Evolutionary conservation across 2,888 invertebrate genomes (phyloP).

Genomic region (Cenopis cana): DNA sequence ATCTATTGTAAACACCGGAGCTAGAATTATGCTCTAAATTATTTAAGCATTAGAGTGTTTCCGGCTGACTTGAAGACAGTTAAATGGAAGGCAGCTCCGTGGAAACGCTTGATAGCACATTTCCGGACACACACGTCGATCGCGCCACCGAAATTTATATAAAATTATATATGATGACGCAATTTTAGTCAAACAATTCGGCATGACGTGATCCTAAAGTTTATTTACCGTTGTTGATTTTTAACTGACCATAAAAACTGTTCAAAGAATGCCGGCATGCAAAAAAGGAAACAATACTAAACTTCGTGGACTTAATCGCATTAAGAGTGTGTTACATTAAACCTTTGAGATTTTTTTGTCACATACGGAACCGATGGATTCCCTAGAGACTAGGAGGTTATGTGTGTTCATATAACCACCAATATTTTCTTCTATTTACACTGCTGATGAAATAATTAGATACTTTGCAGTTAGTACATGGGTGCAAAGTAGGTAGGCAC

Average conservation of each 20-base stretch:
- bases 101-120: slow-evolving; percentile 56
- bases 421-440: not conserved
- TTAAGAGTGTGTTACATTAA: not conserved
- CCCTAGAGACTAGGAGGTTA: no score
- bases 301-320: slow-evolving; percentile 1
- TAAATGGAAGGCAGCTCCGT: slow-evolving; percentile 61
- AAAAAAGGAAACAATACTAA: slow-evolving; percentile 9
- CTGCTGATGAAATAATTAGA: not conserved
- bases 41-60: slow-evolving; percentile 67
- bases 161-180: slow-evolving; percentile 52
- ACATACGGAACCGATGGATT: not conserved
- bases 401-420: not conserved
- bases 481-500: not conserved
- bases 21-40: slow-evolving; percentile 59
- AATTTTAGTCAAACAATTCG: slow-evolving; percentile 42
- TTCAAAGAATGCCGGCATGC: slow-evolving; percentile 24
- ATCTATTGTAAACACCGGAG: slow-evolving; percentile 37
- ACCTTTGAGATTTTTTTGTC: not conserved
- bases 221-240: slow-evolving; percentile 38
- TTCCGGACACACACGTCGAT: slow-evolving; percentile 73
- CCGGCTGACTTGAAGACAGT: slow-evolving; percentile 52
- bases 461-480: not conserved
- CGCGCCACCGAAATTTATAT: slow-evolving; percentile 50
- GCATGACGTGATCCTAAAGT: slow-evolving; percentile 37
- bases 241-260: slow-evolving; percentile 21